Base-by-base conservation (phyloP, 2,888 invertebrate genomes). In the Pherbina coryleti region DNA sequence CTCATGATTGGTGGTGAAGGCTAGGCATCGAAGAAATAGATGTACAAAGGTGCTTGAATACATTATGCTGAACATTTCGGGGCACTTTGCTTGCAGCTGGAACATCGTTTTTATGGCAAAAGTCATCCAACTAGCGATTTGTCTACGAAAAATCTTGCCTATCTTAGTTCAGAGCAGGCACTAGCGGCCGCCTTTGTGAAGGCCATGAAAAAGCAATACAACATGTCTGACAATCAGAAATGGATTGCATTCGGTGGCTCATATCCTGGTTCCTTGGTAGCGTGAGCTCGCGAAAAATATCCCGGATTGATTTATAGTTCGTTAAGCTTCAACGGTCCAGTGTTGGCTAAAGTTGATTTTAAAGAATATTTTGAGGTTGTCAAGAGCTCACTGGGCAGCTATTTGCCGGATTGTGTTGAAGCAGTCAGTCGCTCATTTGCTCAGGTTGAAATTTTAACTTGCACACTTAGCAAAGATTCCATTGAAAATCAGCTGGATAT, bases 211-310 rank as follows among this genome's bases (percentile, higher is more conserved):
- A 85, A 89, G 1, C 87, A 92, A 81, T 92, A 93, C 84, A 91
- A 93, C 55, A 89, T 96, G 28, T 86, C 89, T 0, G 89, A 91
- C 17, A 91, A 91, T 0, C 87, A 87, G 66, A 96, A 95, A 89
- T 98, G 97, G 97, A 94, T 98, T 80, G 94, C 94, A 1, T 98
- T 98, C 88, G 98, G 98, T 17, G 98, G 98, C 3, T 98, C 97
- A 0, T 98, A 98, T 88, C 95, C 98, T 1, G 98, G 98, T 1
- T 95, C 96, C 0, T 90, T 98, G 83, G 96, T 97, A 5, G 98
- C 98, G 4, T 98, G 98, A 98, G 87, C 94, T 76, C 91, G 98
- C 64, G 90, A 93, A 73, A 97, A 97, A 88, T 98, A 97, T 90
- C 97, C 98, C 0, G 94, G 96, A 89, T 91, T 97, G 31, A 93